Evolutionary conservation across 2,113 vertebrate species (phyloP).

Genomic region (Vombatus ursinus): DNA sequence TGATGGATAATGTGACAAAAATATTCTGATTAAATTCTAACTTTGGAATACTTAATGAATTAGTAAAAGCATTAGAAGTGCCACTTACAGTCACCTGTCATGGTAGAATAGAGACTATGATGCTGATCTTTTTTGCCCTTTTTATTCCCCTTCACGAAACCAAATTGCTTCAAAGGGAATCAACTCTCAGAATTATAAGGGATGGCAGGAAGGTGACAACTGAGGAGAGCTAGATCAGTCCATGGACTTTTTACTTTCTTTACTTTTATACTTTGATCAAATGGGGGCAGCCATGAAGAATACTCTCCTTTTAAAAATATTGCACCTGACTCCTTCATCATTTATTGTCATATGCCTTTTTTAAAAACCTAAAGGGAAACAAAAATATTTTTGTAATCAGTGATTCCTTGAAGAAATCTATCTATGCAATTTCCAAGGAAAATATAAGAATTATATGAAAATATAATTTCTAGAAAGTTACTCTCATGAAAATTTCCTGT

Average conservation of each 20-base stretch:
- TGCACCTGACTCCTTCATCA: constrained; percentile 9
- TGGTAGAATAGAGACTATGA: neutral
- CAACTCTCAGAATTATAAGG: neutral
- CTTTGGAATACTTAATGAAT: constrained; percentile 79
- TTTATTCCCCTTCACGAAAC: constrained; percentile 47
- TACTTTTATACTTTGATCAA: constrained; percentile 7
- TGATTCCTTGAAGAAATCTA: neutral
- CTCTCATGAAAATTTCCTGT: constrained; percentile 8
- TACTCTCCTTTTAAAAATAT: constrained; percentile 21
- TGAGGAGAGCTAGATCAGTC: neutral
- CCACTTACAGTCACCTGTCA: constrained; percentile 70
- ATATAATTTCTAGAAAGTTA: constrained; percentile 1
- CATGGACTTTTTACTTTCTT: constrained; percentile 25
- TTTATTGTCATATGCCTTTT: constrained; percentile 10
- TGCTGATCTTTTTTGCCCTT: constrained; percentile 60
- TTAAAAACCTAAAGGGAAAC: neutral
- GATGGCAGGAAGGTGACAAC: constrained; percentile 56
- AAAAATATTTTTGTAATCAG: constrained; percentile 8
- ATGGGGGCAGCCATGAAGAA: neutral
- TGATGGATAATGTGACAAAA: constrained; percentile 77
- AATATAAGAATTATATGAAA: constrained; percentile 18
- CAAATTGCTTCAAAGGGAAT: constrained; percentile 23
- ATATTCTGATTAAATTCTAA: constrained; percentile 72
- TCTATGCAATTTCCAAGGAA: neutral
- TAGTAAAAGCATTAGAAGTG: constrained; percentile 73